Base-by-base conservation (phyloP, 2,888 invertebrate genomes). In the Hipparchia semele region DNA sequence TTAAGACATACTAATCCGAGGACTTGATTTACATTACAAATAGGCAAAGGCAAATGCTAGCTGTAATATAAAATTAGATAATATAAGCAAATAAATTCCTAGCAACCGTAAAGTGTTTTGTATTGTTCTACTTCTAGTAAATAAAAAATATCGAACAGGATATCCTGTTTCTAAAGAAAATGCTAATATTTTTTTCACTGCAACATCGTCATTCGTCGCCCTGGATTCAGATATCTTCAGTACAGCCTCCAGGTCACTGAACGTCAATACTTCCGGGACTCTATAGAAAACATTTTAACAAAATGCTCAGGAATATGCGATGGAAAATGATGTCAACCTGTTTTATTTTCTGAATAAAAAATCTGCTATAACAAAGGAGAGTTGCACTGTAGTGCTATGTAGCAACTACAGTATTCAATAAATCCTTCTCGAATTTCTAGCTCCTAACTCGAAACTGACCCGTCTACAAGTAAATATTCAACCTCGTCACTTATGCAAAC, bases 231-330 rank as follows among this genome's bases (percentile, higher is more conserved):
- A 68, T 54, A 13, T 64, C n/a, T 65, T 13, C 39, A 6, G n/a
- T 58, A n/a, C 13, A 56, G 56, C n/a, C n/a, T 59, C 58, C 56
- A 64, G 67, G 70, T 73, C 73, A 73, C 61, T 56, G 70, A 69
- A 69, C 73, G 62, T 67, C 70, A 65, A 70, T 61, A 67, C 54
- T 68, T 51, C 56, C n/a, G 56, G 49, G 53, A 33, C 10, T 33
- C 58, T 56, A 23, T 62, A 56, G 46, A 54, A 71, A 66, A 66
- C 39, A 33, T 49, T 68, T 67, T 67, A 49, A 59, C 51, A 39
- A 39, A 39, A 64, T 70, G 56, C 23, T 56, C 56, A 56, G 6
- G 13, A 56, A 56, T 53, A 56, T 56, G 12, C 13, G 13, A 56
- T 56, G 56, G 13, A 56, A 13, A 56, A 33, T 23, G 8, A 39